Evolutionary conservation across 64 coral and sea anemone species (phyloP).

Genomic region (Montipora sp.): DNA sequence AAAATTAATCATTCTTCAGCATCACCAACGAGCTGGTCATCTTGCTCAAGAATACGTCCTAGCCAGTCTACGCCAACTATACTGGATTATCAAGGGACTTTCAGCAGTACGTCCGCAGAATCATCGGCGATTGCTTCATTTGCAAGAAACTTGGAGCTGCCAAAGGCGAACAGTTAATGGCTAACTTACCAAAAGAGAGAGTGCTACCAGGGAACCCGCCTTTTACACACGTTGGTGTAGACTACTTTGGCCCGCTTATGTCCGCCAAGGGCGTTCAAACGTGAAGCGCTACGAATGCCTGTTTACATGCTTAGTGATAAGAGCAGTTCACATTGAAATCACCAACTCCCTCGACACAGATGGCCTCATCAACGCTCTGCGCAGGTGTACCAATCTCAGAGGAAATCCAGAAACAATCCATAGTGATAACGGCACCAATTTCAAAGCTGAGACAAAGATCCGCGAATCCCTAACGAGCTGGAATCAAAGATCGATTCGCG

Average conservation of each 20-base stretch:
- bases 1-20: no score
- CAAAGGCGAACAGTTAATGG: conserved; percentile 10
- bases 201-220: neutral
- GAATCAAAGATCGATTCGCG: neutral
- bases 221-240: neutral
- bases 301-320: conserved; percentile 25
- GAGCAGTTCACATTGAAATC: conserved; percentile 26
- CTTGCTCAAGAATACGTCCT: conserved; percentile 34
- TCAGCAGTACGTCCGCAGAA: conserved; percentile 16
- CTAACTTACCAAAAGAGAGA: conserved; percentile 1
- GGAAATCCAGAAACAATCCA: conserved; percentile 29
- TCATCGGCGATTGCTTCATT: neutral
- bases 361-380: neutral
- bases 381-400: conserved; percentile 2
- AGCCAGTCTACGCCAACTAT: neutral
- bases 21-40: neutral
- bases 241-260: conserved; percentile 40
- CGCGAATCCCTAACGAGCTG: neutral
- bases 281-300: conserved; percentile 41
- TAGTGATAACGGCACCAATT: conserved; percentile 59
- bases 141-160: no score
- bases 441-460: conserved; percentile 27
- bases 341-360: neutral
- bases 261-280: conserved; percentile 19
- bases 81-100: conserved; percentile 18